phyloP scores from a whole-genome alignment of 2,888 invertebrate species.

The Chalcosyrphus nemorum region DNA sequence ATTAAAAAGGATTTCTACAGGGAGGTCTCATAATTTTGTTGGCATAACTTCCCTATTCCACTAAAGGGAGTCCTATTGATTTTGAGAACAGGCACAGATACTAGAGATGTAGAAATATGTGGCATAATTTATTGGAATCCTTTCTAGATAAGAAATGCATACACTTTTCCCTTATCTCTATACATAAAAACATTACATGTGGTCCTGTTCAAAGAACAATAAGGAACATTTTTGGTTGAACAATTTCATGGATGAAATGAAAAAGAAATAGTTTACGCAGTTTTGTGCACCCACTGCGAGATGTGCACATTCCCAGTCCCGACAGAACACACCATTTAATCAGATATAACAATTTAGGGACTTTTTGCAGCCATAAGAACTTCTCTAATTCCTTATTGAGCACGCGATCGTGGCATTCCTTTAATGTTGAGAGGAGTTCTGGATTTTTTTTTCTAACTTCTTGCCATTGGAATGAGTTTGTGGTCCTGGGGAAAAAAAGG shows the following conservation, averaged over 20 bases:
- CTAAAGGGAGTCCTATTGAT: too few relatives aligned
- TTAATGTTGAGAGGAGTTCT: slow-evolving; percentile 26
- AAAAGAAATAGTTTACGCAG: slow-evolving; percentile 13
- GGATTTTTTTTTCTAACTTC: slow-evolving; percentile 22
- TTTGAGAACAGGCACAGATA: too few relatives aligned
- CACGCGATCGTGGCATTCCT: slow-evolving; percentile 65
- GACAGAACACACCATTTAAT: slow-evolving; percentile 46
- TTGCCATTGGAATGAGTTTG: slow-evolving; percentile 17
- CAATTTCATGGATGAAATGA: slow-evolving; percentile 21
- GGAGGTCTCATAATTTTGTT: too few relatives aligned
- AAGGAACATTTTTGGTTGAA: neutral
- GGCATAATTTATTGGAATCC: too few relatives aligned
- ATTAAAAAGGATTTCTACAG: too few relatives aligned
- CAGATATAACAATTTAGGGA: slow-evolving; percentile 53
- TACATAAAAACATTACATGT: neutral
- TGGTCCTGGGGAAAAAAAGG: neutral
- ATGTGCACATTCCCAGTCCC: slow-evolving; percentile 1
- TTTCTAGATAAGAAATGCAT: too few relatives aligned
- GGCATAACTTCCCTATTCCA: too few relatives aligned
- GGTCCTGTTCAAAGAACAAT: neutral
- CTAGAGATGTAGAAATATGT: too few relatives aligned
- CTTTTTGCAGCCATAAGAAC: slow-evolving; percentile 36
- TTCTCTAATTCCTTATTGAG: slow-evolving; percentile 59
- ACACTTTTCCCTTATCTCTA: neutral
- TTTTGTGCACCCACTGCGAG: neutral